Evolutionary conservation across 1,140 invertebrate species (phyloP), one percentile per base, ranked within the genome.

Genomic region (Augochlora pura): DNA sequence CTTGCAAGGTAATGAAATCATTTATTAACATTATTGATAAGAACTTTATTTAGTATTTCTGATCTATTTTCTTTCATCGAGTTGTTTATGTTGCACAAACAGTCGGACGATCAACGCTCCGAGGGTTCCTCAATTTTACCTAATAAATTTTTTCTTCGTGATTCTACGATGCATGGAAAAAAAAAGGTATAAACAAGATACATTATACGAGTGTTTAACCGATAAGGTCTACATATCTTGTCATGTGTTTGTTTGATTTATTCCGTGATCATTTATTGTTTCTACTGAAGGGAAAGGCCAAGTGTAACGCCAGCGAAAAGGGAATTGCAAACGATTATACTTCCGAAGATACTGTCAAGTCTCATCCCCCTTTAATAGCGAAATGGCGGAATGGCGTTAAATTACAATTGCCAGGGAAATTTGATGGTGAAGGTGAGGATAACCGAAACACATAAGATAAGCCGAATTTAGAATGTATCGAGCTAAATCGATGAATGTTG

Each of bases 61-160:
- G 2, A 0, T 16, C 52, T 54, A 32, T 32, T 14, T 32, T 25
- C 0, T 62, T 76, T 27, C 10, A 79, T 76, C 71, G 59, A 39
- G 25, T 67, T 64, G 18, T 84, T 80, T 77, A 59, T 65, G 39
- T 4, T 49, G 21, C 71, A 14, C 1, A 46, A 70, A 54, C 86
- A 96, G 94, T 96, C 96, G 65, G 96, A 96, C 87, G 96, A 96
- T 88, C 95, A 95, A 88, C 94, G 95, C 65, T 96, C 96, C 7
- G 96, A 96, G 88, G 93, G 95, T 86, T 96, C 95, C 25, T 96
- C 96, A 0, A 95, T 95, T 77, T 93, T 96, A 57, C 94, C 96
- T 38, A 95, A 95, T n/a, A 94, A 95, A 84, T 95, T 96, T 88
- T 93, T 96, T 62, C 91, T 94, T 57, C 93, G 95, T 60, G 95